phyloP scores from a whole-genome alignment of 2,888 invertebrate genomes.

The Penaeus monodon region DNA sequence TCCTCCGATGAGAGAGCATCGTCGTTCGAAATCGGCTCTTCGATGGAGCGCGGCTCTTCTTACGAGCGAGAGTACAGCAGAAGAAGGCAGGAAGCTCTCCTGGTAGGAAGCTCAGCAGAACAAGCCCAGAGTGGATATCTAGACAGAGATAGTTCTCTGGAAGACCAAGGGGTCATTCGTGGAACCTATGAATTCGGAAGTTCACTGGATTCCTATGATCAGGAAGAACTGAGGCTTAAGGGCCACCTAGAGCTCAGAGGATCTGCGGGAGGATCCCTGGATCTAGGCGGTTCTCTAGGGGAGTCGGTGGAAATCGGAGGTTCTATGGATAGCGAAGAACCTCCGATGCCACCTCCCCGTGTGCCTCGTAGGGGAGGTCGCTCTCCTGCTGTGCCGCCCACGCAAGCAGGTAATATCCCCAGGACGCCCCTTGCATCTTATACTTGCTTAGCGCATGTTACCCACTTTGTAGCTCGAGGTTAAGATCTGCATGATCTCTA shows the following conservation, averaged over 20 bases:
- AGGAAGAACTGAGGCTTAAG: neutral
- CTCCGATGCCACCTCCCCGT: constrained; percentile 49
- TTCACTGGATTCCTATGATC: constrained; percentile 39
- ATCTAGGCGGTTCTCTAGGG: constrained; percentile 30
- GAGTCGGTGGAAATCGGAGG: constrained; percentile 49
- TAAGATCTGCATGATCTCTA: no score
- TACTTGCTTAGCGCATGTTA: neutral
- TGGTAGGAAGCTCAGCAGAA: constrained; percentile 23
- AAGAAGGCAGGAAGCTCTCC: constrained; percentile 2
- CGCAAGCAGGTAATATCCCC: neutral
- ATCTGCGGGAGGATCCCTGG: constrained; percentile 35
- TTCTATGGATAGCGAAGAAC: constrained; percentile 38
- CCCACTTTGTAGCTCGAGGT: neutral
- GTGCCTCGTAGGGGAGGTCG: constrained; percentile 41
- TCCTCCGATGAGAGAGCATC: neutral
- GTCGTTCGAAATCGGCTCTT: constrained; percentile 37
- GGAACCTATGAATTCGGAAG: constrained; percentile 27
- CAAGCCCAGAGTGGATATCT: constrained; percentile 13
- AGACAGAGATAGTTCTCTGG: constrained; percentile 30
- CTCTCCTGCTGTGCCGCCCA: constrained; percentile 42
- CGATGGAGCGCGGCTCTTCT: constrained; percentile 42
- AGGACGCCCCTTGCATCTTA: no score
- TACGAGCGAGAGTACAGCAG: constrained; percentile 23
- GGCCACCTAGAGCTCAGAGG: constrained; percentile 23
- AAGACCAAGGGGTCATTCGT: constrained; percentile 8